Base-by-base conservation (phyloP, 2,113 vertebrate genomes). In the Martes martes region DNA sequence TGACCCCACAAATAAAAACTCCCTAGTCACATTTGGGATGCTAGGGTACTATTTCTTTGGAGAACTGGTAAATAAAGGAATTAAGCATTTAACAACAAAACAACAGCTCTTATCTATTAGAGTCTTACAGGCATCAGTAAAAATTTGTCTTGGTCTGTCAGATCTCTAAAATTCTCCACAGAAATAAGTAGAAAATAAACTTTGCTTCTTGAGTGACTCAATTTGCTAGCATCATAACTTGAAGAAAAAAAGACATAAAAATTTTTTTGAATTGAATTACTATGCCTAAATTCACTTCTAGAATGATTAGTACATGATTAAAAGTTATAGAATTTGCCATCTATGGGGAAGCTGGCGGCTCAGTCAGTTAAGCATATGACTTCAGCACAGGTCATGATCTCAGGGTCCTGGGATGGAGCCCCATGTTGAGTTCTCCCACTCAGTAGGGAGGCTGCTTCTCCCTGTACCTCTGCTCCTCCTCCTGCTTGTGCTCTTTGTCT, bases 81-180 rank as follows among this genome's bases (percentile, higher is more conserved):
- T 74, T 81, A 63, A 83, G 61, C 31, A 92, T 31, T 92, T 94
- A 97, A 26, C 61, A 91, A 95, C 14, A 81, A 74, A 76, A 96
- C 71, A 33, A 82, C 18, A 69, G 55, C 59, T 82, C 28, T 81
- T 83, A 52, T 36, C 79, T 73, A 39, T 87, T 55, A 59, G 69
- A 59, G 69, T 69, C 39, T 90, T 65, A 87, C 0, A 78, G 39
- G 50, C 6, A 92, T 83, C 26, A 89, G 63, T 52, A 63, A 78
- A 59, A 82, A 59, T n/a, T 55, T 59, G 74, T 31, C 28, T 87
- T 82, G 19, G 55, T 45, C 50, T 92, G 13, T 52, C 36, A 52
- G 26, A 89, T 71, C 78, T 65, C 52, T 74, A 81, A 92, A 96
- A 89, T 47, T 88, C 21, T 74, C 36, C n/a, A 65, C 14, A 93